Percentiles rank a stretch among this genome's conserved stretches.
These are phyloP conservation scores for Papilio machaon DNA, from an alignment of 1,140 invertebrate species.

Conservation along the genomic window DNA sequence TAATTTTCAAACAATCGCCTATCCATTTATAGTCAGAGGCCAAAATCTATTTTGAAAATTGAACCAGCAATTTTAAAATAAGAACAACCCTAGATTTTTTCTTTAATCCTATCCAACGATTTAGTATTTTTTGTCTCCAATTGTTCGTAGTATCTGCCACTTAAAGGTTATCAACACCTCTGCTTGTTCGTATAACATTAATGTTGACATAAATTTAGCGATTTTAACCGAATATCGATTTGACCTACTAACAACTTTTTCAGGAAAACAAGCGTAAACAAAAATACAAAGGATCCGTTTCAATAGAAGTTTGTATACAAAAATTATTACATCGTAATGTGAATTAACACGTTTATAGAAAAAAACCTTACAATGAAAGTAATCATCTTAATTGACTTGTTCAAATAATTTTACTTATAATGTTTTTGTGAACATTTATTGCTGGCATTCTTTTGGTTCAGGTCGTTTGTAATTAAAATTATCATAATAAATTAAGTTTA, in stretches of 20 bases:
- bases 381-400: not conserved
- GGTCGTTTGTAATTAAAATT: not conserved
- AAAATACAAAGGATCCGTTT: not conserved
- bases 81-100: no score
- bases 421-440: not conserved
- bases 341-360: no score
- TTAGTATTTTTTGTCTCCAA: no score
- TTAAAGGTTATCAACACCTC: no score
- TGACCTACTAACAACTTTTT: not conserved
- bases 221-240: not conserved
- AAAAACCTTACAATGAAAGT: not conserved
- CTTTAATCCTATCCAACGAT: no score
- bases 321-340: not conserved
- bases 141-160: no score
- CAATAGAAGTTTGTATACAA: not conserved
- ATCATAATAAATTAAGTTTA: not conserved
- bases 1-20: no score
- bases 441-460: not conserved
- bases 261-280: not conserved
- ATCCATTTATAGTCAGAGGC: no score
- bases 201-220: no score
- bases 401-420: not conserved
- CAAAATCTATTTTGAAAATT: no score
- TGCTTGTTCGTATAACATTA: no score
- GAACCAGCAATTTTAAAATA: no score